These are phyloP conservation scores for Perizoma flavofasciatum DNA, from an alignment of 2,888 invertebrate species.

Conservation along the genomic window DNA sequence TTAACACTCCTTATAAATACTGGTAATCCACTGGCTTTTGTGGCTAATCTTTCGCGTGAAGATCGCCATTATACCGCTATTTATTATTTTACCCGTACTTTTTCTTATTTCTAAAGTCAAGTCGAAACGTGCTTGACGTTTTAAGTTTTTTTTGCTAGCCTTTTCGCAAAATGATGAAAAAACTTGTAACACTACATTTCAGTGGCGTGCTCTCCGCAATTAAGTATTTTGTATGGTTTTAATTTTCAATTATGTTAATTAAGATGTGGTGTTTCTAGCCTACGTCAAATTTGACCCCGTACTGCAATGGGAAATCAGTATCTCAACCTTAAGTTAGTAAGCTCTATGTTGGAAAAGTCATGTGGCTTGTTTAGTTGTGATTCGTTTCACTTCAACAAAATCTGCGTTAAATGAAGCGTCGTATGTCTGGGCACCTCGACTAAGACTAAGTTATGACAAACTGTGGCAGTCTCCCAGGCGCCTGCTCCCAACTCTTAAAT, in stretches of 20 bases:
- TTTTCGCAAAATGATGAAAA: constrained; percentile 59
- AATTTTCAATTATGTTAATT: constrained; percentile 74
- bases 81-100: constrained; percentile 78
- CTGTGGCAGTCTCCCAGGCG: constrained; percentile 62
- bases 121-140: constrained; percentile 69
- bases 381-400: constrained; percentile 64
- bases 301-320: neutral
- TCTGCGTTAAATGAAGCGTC: constrained; percentile 62
- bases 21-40: constrained; percentile 80
- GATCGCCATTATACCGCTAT: constrained; percentile 81
- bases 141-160: constrained; percentile 57
- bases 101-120: constrained; percentile 74
- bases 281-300: constrained; percentile 42
- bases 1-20: constrained; percentile 82
- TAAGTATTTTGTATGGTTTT: constrained; percentile 70
- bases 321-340: neutral
- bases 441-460: constrained; percentile 76
- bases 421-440: constrained; percentile 54
- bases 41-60: constrained; percentile 82
- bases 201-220: constrained; percentile 62
- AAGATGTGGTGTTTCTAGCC: constrained; percentile 53
- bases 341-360: neutral
- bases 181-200: constrained; percentile 64
- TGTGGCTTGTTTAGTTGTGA: constrained; percentile 45
- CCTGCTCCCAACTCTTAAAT: constrained; percentile 76